phyloP scores from a whole-genome alignment of 2,113 vertebrate species.

The Tapirus terrestris region DNA sequence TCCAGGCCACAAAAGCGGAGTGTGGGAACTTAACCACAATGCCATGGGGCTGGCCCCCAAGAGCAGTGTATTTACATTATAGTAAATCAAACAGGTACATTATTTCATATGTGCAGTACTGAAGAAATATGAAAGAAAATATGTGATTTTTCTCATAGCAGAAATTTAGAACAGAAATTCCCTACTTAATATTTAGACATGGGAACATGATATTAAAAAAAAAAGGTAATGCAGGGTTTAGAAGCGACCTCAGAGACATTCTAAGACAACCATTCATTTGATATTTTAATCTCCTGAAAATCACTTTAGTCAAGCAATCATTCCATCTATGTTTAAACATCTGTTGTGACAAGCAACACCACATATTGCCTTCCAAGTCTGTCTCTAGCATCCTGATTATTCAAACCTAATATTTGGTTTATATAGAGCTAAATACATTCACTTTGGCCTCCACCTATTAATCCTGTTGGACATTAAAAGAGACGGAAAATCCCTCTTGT shows the following conservation, averaged over 20 bases:
- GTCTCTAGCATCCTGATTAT: not conserved
- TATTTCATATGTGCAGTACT: not conserved
- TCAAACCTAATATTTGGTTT: conserved; percentile 28
- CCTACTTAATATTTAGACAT: not conserved
- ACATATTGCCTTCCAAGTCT: not conserved
- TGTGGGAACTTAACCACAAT: too few species aligned
- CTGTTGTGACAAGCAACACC: not conserved
- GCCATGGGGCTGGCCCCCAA: too few species aligned
- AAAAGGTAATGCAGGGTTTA: not conserved
- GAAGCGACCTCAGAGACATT: not conserved
- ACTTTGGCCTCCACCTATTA: not conserved
- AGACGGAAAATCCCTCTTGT: not conserved
- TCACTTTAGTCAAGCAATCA: not conserved
- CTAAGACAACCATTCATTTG: not conserved
- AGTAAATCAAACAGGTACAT: not conserved
- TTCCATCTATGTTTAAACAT: not conserved
- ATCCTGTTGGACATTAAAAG: not conserved
- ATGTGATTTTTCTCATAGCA: not conserved
- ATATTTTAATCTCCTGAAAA: conserved; percentile 6
- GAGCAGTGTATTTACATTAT: not conserved
- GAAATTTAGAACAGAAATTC: not conserved
- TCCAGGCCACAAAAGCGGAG: too few species aligned
- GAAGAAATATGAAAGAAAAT: not conserved
- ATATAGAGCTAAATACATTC: not conserved
- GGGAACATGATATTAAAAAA: not conserved